phyloP scores from a whole-genome alignment of 2,888 invertebrate species.

The Sarcophaga subvicina region DNA sequence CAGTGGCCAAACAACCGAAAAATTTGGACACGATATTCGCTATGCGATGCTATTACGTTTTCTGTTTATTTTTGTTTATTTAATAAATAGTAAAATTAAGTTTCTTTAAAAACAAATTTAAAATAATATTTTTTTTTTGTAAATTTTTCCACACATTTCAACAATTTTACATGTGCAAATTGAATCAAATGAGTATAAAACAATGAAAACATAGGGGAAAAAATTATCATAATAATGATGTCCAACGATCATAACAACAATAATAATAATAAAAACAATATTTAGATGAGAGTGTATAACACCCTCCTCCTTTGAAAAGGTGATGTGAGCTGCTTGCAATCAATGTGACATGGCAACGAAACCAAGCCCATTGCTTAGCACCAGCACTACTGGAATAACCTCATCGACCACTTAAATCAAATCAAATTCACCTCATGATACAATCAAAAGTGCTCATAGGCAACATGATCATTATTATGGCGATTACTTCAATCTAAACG shows the following conservation, averaged over 20 bases:
- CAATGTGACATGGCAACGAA: constrained; percentile 22
- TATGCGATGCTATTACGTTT: background rate
- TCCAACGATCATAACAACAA: constrained; percentile 8
- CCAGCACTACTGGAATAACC: constrained; percentile 18
- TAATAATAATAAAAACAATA: background rate
- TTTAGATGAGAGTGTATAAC: background rate
- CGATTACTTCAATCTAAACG: background rate
- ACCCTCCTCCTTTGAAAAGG: constrained; percentile 21
- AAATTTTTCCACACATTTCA: background rate
- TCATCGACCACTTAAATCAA: constrained; percentile 60
- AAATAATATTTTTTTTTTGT: background rate
- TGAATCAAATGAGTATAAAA: constrained; percentile 36
- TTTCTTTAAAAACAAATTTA: background rate
- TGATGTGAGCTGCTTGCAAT: background rate
- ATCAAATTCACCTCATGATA: constrained; percentile 53
- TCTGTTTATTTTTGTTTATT: background rate
- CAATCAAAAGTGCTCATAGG: constrained; percentile 36
- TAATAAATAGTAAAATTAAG: no score
- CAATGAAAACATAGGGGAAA: constrained; percentile 42
- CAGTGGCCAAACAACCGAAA: constrained; percentile 39
- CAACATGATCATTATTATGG: constrained; percentile 22
- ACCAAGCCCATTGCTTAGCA: background rate
- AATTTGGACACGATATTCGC: constrained; percentile 22
- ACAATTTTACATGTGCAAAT: constrained; percentile 16
- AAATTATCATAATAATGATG: constrained; percentile 11